Conservation (phyloP, 2,888 invertebrate genomes). For the Petrolisthes manimaculis region DNA sequence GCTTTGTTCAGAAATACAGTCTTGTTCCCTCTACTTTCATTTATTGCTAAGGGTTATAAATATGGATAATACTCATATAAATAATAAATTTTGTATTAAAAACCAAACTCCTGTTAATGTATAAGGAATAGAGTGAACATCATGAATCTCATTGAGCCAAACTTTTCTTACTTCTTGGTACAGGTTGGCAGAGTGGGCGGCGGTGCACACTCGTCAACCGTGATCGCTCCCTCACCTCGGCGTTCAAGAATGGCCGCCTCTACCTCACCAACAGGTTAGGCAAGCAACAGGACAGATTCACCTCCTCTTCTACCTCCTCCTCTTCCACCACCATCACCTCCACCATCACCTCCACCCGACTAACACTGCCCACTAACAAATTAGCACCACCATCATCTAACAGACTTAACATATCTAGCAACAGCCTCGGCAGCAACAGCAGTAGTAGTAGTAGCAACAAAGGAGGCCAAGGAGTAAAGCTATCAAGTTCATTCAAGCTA, state of each 20-base stretch:
- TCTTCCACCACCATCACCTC: slow-evolving; percentile 32
- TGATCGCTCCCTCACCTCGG: slow-evolving; percentile 69
- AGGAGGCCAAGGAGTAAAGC: slow-evolving; percentile 20
- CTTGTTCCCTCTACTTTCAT: no score
- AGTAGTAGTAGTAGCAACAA: background rate
- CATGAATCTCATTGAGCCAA: background rate
- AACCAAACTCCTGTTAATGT: background rate
- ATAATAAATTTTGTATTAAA: background rate
- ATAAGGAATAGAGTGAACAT: background rate
- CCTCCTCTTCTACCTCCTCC: slow-evolving; percentile 34
- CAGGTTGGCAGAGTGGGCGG: slow-evolving; percentile 70
- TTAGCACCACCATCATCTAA: slow-evolving; percentile 38
- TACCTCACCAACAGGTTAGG: slow-evolving; percentile 69
- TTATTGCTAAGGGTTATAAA: background rate
- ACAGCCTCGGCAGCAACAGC: slow-evolving; percentile 7
- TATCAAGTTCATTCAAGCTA: slow-evolving; percentile 23
- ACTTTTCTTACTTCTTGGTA: background rate
- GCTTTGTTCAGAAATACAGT: no score
- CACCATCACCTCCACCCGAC: slow-evolving; percentile 38
- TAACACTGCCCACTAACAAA: slow-evolving; percentile 53
- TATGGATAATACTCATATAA: background rate
- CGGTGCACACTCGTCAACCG: slow-evolving; percentile 70
- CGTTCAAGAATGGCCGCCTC: slow-evolving; percentile 70
- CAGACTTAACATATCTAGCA: slow-evolving; percentile 29
- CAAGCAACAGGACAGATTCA: slow-evolving; percentile 57